A percentile compares a stretch with the other conserved stretches of the same genome.
These are phyloP conservation scores for Heloderma charlesbogerti DNA, from an alignment of 2,113 vertebrate species.

Conservation along the genomic window DNA sequence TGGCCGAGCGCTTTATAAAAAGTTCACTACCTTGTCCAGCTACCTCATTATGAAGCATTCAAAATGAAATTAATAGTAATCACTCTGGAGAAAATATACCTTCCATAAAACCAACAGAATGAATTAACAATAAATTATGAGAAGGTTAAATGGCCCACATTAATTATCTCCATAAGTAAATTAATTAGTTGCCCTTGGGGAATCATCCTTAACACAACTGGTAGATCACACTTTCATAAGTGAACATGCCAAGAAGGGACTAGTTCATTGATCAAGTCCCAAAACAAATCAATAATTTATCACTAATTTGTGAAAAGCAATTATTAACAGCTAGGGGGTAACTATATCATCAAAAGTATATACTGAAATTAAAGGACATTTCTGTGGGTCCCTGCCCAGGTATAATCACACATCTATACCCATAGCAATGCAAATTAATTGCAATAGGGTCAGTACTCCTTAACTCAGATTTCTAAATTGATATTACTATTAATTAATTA, in stretches of 20 bases:
- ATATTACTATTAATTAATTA: background rate
- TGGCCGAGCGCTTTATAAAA: conserved; percentile 1
- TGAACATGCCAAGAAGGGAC: background rate
- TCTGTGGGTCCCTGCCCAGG: background rate
- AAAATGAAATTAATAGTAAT: conserved; percentile 38
- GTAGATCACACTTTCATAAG: conserved; percentile 2
- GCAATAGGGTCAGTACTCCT: background rate
- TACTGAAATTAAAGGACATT: conserved; percentile 20
- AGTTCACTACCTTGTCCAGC: background rate
- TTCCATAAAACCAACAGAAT: conserved; percentile 40
- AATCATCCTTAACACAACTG: conserved; percentile 13
- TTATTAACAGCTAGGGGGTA: conserved; percentile 11
- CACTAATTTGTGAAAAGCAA: conserved; percentile 8
- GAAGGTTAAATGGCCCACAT: conserved; percentile 24
- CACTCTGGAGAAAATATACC: conserved; percentile 38
- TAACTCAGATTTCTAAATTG: conserved; percentile 5
- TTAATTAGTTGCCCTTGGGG: conserved; percentile 29
- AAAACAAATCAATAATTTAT: conserved; percentile 38
- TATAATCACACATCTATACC: background rate
- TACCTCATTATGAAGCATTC: conserved; percentile 12
- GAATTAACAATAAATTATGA: conserved; percentile 38
- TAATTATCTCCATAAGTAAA: conserved; percentile 40
- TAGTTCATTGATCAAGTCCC: conserved; percentile 5
- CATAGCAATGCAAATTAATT: background rate
- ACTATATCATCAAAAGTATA: conserved; percentile 17